Base-by-base conservation (phyloP, 2,113 vertebrate species). In the Guaruba guarouba region DNA sequence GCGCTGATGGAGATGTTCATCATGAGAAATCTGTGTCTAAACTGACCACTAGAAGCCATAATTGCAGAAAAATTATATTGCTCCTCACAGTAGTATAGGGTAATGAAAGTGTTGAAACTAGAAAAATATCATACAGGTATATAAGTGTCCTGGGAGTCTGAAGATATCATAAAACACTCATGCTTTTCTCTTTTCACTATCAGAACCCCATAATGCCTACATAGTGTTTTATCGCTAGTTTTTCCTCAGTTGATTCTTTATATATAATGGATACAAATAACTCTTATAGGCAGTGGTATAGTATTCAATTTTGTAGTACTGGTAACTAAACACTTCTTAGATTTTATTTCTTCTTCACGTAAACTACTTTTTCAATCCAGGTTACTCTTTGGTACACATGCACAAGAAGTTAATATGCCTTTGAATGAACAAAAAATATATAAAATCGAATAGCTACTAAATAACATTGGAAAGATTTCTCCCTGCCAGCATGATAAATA, bases 221-320 rank as follows among this genome's bases (percentile, higher is more conserved):
- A 28, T 2, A 55, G 59, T 74, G 41, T 78, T 92, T 96, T 96
- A 86, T 77, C 55, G 88, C 84, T 39, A 41, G 12, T 43, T 90
- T 94, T 93, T 88, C 41, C 66, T 92, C 86, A 41, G 66, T 7
- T 93, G 48, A n/a, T 88, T 88, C 79, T 93, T 94, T 89, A 59
- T 52, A 69, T 41, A 23, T 86, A 94, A 93, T 49, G 48, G 82
- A 64, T 57, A 57, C 75, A 92, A 91, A 86, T 90, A 88, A 11
- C 11, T 74, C 49, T 44, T 39, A 37, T 1, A 61, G 39, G 35
- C 49, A 29, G n/a, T 3, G 11, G 4, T 61, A 14, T 55, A 64
- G 46, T 75, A 62, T 55, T 78, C 51, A 61, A 37, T 48, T 69
- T 57, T 9, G 12, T 39, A 83, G 68, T 66, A 75, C 31, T 31